Base-by-base conservation (phyloP, 2,888 invertebrate species). In the Catocala fraxini region DNA sequence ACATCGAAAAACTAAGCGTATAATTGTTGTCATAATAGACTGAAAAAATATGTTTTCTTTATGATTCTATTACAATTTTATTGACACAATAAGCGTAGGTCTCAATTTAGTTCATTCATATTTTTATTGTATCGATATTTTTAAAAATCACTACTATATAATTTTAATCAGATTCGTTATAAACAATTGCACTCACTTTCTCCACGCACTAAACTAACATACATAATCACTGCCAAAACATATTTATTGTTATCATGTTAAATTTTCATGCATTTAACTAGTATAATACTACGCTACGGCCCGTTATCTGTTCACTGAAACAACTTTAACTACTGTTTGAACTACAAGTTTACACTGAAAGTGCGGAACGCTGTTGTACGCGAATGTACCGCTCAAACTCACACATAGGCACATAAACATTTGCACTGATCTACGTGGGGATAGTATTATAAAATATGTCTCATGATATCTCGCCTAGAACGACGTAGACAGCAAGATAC, bases 21-120 rank as follows among this genome's bases (percentile, higher is more conserved):
- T 63, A 77, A 68, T 77, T 72, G 78, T 79, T 73, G 81, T 83
- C 81, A 79, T 82, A 82, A 84, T 84, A 83, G 73, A 81, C 66
- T 88, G 87, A 86, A 90, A 90, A 91, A 89, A 91, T 90, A 90
- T 87, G 77, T 57, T 85, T 79, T 84, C 72, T 81, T 74, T 74
- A 75, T 60, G 70, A 72, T 73, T 77, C 78, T 82, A 73, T 79
- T 79, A 84, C 77, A 84, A 83, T 80, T 82, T 85, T 81, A 88
- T 87, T 83, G 85, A 87, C 83, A 86, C 83, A 82, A 83, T 85
- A 88, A 89, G 87, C 89, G 84, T 87, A 88, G 79, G 77, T 86
- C 78, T 77, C 74, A 85, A 83, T 81, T 79, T 81, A 80, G 70
- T 80, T 78, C 68, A 73, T 79, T 68, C 65, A 73, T 65, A 77